Conservation (phyloP, 35 echinoderm and acorn worm genomes). For the Ophiothrix spiculata region DNA sequence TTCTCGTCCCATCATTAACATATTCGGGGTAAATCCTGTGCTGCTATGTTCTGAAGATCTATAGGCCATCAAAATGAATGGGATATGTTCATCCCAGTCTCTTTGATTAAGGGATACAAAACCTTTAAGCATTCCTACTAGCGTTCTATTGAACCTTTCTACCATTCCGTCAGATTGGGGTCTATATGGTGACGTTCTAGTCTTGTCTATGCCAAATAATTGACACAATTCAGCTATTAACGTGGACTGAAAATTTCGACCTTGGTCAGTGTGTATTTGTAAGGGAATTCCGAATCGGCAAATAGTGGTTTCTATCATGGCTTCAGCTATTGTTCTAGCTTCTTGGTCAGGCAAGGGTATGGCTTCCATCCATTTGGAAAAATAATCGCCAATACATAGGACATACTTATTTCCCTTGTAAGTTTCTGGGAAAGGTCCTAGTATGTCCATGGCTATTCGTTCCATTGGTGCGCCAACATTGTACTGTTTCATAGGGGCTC, state of each 20-base stretch:
- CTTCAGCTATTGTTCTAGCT: constrained; percentile 36
- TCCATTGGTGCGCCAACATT: too few relatives aligned
- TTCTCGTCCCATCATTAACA: too few relatives aligned
- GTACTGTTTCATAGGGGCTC: not conserved
- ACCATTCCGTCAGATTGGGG: constrained; percentile 57
- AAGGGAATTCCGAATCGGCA: constrained; percentile 36
- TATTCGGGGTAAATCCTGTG: too few relatives aligned
- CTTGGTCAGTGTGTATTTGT: constrained; percentile 56
- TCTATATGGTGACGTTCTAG: constrained; percentile 43
- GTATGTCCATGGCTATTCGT: constrained; percentile 54
- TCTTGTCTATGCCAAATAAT: constrained; percentile 39
- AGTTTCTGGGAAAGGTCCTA: constrained; percentile 34
- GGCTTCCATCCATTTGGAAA: constrained; percentile 65
- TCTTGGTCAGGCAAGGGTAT: constrained; percentile 46
- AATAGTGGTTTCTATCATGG: constrained; percentile 15
- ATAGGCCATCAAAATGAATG: too few relatives aligned
- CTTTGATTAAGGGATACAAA: too few relatives aligned
- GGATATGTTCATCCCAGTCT: too few relatives aligned
- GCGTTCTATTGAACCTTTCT: constrained; percentile 40
- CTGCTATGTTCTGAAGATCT: too few relatives aligned
- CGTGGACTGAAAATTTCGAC: constrained; percentile 50
- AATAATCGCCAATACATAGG: constrained; percentile 53
- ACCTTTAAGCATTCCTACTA: constrained; percentile 14
- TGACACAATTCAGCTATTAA: constrained; percentile 49
- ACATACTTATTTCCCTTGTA: constrained; percentile 32